Conservation (phyloP, 2,113 vertebrate species). For the Cephalopterus ornatus region DNA sequence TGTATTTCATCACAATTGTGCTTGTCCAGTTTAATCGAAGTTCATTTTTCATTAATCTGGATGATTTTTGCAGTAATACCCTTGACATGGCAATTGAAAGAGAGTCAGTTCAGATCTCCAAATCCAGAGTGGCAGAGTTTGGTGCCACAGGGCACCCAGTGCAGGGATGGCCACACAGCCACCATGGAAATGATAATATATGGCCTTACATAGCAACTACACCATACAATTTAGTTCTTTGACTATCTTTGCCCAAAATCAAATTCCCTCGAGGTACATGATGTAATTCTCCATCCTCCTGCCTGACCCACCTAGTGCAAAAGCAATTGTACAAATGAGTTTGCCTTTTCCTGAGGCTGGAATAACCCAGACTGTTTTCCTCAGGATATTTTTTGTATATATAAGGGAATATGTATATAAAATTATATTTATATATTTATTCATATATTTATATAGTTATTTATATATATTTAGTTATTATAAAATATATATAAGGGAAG, state of each 20-base stretch:
- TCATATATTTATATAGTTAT: no score
- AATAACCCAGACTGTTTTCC: background rate
- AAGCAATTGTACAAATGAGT: background rate
- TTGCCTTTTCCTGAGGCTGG: background rate
- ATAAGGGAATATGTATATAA: no score
- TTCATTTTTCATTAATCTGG: background rate
- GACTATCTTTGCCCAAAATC: background rate
- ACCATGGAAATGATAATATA: background rate
- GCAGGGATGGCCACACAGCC: accelerated
- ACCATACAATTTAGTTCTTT: background rate
- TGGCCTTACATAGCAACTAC: background rate
- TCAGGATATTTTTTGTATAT: background rate
- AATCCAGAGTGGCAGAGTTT: background rate
- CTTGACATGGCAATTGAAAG: background rate
- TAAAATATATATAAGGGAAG: background rate
- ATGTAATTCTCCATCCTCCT: background rate
- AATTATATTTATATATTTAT: no score
- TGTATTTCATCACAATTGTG: background rate
- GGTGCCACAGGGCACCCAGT: background rate
- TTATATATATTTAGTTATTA: no score
- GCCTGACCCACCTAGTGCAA: background rate
- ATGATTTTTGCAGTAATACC: background rate
- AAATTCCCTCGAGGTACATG: background rate
- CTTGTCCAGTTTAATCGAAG: background rate
- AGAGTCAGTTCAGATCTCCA: background rate